Evolutionary conservation across 2,113 vertebrate species (phyloP).

Genomic region (Ophthalmotilapia sp.): DNA sequence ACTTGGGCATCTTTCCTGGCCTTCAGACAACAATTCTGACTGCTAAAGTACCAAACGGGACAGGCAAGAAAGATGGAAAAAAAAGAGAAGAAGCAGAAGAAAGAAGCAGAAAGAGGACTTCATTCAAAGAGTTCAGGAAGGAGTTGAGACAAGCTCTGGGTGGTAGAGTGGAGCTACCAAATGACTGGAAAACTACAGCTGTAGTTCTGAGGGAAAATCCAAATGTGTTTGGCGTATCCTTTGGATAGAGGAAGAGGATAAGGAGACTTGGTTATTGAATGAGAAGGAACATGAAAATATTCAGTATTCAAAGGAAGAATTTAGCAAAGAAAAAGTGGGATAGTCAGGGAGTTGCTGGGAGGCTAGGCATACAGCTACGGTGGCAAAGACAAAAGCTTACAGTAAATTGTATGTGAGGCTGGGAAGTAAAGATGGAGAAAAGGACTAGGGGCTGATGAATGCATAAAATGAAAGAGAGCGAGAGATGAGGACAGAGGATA

Average conservation of each 20-base stretch:
- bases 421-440: not conserved
- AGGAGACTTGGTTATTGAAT: not conserved
- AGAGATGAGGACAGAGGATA: not conserved
- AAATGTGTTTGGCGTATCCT: not conserved
- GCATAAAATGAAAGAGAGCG: not conserved
- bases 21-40: not conserved
- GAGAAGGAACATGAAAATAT: not conserved
- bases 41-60: not conserved
- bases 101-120: not conserved
- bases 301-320: not conserved
- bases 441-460: not conserved
- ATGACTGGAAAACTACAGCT: not conserved
- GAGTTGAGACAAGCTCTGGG: not conserved
- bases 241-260: not conserved
- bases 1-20: not conserved
- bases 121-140: not conserved
- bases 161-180: not conserved
- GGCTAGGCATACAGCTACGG: not conserved
- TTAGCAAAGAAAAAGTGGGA: not conserved
- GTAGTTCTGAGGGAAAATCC: not conserved
- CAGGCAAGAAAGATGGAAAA: rapidly evolving
- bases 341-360: not conserved
- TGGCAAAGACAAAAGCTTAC: not conserved
- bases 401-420: not conserved
- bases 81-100: not conserved